Evolutionary conservation across 2,888 invertebrate species (phyloP), one percentile per base, ranked within the genome.

Genomic region (Gastrophysa polygoni): DNA sequence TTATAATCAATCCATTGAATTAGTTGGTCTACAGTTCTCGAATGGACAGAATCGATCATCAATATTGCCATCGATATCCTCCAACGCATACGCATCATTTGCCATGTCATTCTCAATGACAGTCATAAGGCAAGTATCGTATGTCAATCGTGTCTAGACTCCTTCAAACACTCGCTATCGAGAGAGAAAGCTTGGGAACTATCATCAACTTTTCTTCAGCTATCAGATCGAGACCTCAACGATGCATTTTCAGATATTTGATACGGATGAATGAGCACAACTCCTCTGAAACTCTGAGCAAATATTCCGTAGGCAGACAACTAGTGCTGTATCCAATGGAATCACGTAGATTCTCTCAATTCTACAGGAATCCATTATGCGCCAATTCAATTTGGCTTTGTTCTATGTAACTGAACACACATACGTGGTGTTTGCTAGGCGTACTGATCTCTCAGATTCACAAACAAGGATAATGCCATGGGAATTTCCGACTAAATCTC

Each of bases 361-460:
- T 61, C 49, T 29, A 29, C 29, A 44, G 59, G 38, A 64, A 68
- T 68, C 67, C 64, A 68, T 68, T 68, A 68, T 67, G 61, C 64
- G 61, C 68, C 66, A 67, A 68, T 68, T 67, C 68, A 68, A 68
- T 68, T 68, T 68, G 62, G 68, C 68, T 67, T 68, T 68, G 67
- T 68, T 68, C 61, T 63, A 32, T 58, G 62, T 59, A 61, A 60
- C 64, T 64, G 62, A 64, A 67, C 60, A 64, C 60, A 62, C 67
- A 64, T 64, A 57, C 59, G 59, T 62, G 58, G 62, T 67, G 64
- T 67, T 67, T 67, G 67, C 67, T 59, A 64, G 54, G 59, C 59
- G 57, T 59, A 58, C 67, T 67, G 62, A 67, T 64, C 67, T 62
- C 62, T 58, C 60, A 62, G 67, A 64, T 64, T 64, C 50, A 62